Evolutionary conservation across 2,888 invertebrate species (phyloP).

Genomic region (Eudasyphora cyanicolor): DNA sequence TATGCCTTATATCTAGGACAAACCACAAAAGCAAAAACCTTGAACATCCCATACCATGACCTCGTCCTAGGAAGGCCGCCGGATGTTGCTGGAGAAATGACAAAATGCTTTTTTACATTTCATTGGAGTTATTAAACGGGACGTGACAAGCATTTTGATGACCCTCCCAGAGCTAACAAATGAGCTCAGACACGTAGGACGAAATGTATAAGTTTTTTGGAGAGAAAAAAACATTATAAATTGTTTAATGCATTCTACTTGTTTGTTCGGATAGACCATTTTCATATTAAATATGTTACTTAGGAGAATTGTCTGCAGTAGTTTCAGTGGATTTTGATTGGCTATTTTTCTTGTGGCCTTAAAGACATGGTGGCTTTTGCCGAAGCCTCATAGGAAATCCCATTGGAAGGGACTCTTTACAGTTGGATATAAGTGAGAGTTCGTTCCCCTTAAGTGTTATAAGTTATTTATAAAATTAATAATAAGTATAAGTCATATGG

Average conservation of each 20-base stretch:
- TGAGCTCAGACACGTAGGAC: neutral
- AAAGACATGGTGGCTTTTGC: neutral
- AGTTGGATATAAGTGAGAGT: neutral
- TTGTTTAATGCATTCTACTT: neutral
- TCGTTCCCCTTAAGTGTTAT: neutral
- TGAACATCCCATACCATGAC: neutral
- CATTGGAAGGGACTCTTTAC: neutral
- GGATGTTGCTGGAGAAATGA: neutral
- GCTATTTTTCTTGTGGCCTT: neutral
- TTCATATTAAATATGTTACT: too few relatives aligned
- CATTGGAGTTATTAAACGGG: neutral
- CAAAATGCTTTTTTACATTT: neutral
- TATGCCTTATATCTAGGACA: neutral
- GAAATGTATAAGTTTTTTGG: neutral
- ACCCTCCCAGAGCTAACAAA: neutral
- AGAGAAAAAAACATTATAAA: neutral
- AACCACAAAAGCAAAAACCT: neutral
- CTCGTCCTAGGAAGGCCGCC: neutral
- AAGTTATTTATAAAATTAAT: neutral
- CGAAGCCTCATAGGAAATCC: neutral
- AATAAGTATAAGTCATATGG: neutral
- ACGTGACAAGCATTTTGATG: constrained; percentile 5
- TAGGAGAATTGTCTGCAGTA: neutral
- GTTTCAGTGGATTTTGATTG: neutral
- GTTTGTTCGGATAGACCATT: neutral